These are phyloP conservation scores for Nebria salina DNA, from an alignment of 2,888 invertebrate species.

Conservation along the genomic window DNA sequence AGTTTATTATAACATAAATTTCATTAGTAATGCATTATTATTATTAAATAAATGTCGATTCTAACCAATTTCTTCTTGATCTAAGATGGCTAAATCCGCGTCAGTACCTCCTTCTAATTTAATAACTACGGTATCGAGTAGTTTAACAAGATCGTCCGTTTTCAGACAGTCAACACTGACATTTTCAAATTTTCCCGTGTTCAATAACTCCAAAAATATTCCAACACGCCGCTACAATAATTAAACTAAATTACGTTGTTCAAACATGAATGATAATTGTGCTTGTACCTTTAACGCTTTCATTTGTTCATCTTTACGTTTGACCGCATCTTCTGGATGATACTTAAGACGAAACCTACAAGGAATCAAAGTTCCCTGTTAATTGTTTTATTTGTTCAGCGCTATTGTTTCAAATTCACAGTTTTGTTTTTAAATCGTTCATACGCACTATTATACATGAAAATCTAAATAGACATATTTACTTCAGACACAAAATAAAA, in stretches of 20 bases:
- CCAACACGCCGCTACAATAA: slow-evolving; percentile 79
- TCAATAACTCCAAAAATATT: slow-evolving; percentile 87
- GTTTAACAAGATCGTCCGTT: slow-evolving; percentile 80
- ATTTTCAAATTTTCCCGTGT: slow-evolving; percentile 76
- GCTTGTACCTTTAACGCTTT: slow-evolving; percentile 77
- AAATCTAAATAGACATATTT: slow-evolving; percentile 26
- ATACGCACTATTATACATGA: slow-evolving; percentile 32
- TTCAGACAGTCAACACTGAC: slow-evolving; percentile 88
- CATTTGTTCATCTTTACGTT: slow-evolving; percentile 87
- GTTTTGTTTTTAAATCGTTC: slow-evolving; percentile 33
- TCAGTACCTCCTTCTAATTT: slow-evolving; percentile 93
- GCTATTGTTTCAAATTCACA: slow-evolving; percentile 19
- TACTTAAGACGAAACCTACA: slow-evolving; percentile 98
- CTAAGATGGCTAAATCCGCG: slow-evolving; percentile 87
- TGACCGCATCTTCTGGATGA: slow-evolving; percentile 95
- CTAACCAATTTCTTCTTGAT: slow-evolving; percentile 69
- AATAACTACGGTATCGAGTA: slow-evolving; percentile 96
- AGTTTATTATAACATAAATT: neutral
- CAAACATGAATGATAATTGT: neutral
- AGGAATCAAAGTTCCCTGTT: slow-evolving; percentile 53
- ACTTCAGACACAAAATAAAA: neutral
- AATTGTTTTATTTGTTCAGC: neutral
- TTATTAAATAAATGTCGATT: neutral
- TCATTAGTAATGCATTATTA: neutral
- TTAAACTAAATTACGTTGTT: slow-evolving; percentile 19